These are phyloP conservation scores for Petrolisthes manimaculis DNA, from an alignment of 2,888 invertebrate genomes.

Conservation along the genomic window DNA sequence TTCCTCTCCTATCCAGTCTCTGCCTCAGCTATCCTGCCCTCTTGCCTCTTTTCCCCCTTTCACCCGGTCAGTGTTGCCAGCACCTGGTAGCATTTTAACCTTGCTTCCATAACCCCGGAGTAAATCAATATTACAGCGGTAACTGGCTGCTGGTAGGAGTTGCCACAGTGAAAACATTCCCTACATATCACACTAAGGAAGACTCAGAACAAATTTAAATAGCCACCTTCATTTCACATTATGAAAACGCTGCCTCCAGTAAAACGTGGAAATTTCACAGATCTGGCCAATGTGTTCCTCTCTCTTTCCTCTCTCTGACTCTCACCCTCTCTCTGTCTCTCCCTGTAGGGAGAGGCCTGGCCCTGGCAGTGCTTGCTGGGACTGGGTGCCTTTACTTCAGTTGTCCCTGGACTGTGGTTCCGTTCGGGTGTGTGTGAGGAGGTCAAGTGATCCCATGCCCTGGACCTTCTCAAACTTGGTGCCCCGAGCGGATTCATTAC, in stretches of 20 bases:
- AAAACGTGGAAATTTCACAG: conserved; percentile 15
- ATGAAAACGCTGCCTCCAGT: not conserved
- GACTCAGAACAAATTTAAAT: not conserved
- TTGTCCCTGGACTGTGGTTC: conserved; percentile 31
- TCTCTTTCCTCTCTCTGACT: not conserved
- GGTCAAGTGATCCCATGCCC: not conserved
- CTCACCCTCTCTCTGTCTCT: conserved; percentile 9
- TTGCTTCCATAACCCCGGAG: conserved; percentile 6
- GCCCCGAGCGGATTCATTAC: conserved; percentile 12
- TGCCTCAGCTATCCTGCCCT: not conserved
- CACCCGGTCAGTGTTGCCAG: not conserved
- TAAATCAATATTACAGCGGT: conserved; percentile 6
- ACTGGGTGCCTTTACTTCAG: conserved; percentile 15
- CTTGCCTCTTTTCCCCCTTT: not conserved
- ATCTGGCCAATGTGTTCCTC: conserved; percentile 13
- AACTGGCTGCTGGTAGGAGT: not conserved
- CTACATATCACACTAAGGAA: too few relatives aligned
- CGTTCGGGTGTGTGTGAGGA: conserved; percentile 19
- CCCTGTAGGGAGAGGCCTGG: not conserved
- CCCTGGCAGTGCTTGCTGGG: not conserved
- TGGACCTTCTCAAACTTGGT: not conserved
- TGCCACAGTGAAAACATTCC: too few relatives aligned
- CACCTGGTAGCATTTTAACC: conserved; percentile 13
- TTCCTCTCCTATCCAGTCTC: not conserved
- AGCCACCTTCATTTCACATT: not conserved